Evolutionary conservation across 2,797 vertebrate species (phyloP).

Genomic region (Tolypeutes matacus): DNA sequence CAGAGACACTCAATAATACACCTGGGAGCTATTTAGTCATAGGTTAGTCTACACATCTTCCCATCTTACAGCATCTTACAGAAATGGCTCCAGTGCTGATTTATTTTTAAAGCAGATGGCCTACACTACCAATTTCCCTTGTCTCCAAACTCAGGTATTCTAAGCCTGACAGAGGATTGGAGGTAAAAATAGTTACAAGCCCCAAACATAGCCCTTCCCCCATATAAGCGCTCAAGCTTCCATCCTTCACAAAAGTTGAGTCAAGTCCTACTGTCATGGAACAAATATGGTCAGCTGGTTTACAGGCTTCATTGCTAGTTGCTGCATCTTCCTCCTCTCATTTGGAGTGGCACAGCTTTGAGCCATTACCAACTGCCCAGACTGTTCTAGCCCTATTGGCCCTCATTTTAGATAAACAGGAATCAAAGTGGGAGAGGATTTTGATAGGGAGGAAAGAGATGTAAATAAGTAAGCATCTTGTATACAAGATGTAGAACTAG

Average conservation of each 20-base stretch:
- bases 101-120: constrained; percentile 59
- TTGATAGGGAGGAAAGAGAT: background rate
- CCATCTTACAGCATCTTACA: constrained; percentile 10
- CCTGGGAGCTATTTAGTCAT: background rate
- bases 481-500: background rate
- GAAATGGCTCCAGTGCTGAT: background rate
- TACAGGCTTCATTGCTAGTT: background rate
- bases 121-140: constrained; percentile 37
- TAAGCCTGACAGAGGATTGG: constrained; percentile 20
- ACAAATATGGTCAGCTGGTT: background rate
- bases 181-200: constrained; percentile 32
- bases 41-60: constrained; percentile 3
- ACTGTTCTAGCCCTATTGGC: background rate
- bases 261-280: background rate
- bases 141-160: constrained; percentile 38
- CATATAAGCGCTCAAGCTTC: background rate
- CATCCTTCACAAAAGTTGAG: background rate
- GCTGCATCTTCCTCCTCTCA: background rate
- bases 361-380: background rate
- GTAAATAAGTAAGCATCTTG: background rate
- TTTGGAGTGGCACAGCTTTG: background rate
- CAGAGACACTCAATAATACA: background rate
- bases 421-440: background rate
- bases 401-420: background rate
- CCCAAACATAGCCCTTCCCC: background rate